phyloP scores from a whole-genome alignment of 2,797 vertebrate species.

The Pelochelys cantorii region DNA sequence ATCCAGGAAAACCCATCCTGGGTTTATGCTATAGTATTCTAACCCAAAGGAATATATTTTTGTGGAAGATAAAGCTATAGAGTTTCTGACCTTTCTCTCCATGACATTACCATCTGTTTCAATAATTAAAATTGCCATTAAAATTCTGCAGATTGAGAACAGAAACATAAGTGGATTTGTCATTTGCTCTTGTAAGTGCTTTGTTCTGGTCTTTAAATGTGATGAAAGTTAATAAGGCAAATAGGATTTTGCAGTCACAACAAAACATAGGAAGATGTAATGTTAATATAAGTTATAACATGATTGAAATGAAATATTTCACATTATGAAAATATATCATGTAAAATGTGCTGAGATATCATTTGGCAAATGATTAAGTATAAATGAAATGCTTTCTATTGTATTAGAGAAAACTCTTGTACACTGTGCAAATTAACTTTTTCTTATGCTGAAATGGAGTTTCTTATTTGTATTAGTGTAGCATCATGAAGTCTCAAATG shows the following conservation, averaged over 20 bases:
- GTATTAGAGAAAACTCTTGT: background rate
- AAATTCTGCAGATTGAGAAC: background rate
- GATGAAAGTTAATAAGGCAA: background rate
- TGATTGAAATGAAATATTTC: background rate
- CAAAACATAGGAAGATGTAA: background rate
- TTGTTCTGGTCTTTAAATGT: slow-evolving; percentile 2
- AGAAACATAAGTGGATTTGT: slow-evolving; percentile 2
- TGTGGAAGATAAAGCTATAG: background rate
- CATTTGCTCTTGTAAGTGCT: background rate
- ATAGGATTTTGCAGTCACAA: background rate
- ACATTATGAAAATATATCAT: background rate
- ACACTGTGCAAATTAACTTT: background rate
- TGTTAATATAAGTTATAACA: background rate
- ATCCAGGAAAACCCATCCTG: background rate
- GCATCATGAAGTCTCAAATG: background rate
- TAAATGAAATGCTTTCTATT: too few species aligned
- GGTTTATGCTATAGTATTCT: background rate
- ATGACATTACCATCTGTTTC: slow-evolving; percentile 17
- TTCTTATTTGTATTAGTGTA: background rate
- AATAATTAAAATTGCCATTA: slow-evolving; percentile 36
- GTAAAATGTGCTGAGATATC: background rate
- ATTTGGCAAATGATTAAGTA: background rate
- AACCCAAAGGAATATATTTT: background rate
- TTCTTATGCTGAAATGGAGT: slow-evolving; percentile 2
- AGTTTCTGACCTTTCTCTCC: slow-evolving; percentile 20